Conservation (phyloP, 2,797 vertebrate species). For the Acanthurus lineatus region DNA sequence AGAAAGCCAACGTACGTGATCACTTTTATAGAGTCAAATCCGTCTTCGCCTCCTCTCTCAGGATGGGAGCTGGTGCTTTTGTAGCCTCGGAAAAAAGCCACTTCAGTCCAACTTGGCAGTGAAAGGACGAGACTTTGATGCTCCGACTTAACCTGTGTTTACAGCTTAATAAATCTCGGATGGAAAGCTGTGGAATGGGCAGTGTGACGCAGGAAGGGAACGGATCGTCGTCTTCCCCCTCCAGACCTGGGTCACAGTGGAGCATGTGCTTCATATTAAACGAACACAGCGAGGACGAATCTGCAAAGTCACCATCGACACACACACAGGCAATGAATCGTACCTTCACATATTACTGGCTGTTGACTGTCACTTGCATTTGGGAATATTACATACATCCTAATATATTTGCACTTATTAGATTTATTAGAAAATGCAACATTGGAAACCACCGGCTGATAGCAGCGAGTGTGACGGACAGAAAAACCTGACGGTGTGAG, state of each 20-base stretch:
- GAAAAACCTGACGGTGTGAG: conserved; percentile 13
- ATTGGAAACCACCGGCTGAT: background rate
- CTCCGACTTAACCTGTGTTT: conserved; percentile 75
- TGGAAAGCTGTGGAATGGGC: conserved; percentile 60
- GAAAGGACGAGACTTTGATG: conserved; percentile 56
- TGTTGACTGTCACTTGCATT: no score
- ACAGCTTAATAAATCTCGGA: conserved; percentile 73
- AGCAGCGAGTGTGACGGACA: conserved; percentile 19
- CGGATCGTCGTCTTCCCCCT: conserved; percentile 33
- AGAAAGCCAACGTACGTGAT: conserved; percentile 65
- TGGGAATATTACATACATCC: background rate
- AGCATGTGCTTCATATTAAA: conserved; percentile 55
- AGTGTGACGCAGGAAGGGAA: conserved; percentile 47
- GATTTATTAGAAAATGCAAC: conserved; percentile 46
- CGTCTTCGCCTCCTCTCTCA: conserved; percentile 66
- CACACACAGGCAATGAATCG: background rate
- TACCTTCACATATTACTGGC: conserved; percentile 3
- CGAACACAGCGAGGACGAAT: conserved; percentile 15
- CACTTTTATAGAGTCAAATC: conserved; percentile 74
- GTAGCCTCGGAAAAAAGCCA: conserved; percentile 42
- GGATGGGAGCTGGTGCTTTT: conserved; percentile 61
- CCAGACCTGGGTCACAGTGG: conserved; percentile 16
- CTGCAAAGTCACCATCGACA: conserved; percentile 1
- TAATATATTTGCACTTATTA: conserved; percentile 24
- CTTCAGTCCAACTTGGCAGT: conserved; percentile 68